These are phyloP conservation scores for Dendrolimus houi DNA, from an alignment of 2,888 invertebrate species.

Conservation along the genomic window DNA sequence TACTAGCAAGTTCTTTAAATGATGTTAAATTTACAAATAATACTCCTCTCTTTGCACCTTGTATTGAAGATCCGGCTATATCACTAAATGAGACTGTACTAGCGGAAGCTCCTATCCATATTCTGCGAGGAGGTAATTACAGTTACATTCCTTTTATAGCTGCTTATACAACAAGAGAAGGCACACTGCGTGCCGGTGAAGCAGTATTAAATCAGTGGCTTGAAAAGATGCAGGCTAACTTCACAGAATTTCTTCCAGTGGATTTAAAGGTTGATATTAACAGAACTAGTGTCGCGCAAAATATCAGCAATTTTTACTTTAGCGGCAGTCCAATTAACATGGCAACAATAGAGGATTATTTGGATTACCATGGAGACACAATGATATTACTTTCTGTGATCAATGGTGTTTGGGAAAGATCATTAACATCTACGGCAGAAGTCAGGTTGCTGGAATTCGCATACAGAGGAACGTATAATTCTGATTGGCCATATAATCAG, in stretches of 20 bases:
- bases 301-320: slow-evolving; percentile 47
- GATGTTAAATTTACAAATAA: slow-evolving; percentile 46
- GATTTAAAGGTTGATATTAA: slow-evolving; percentile 38
- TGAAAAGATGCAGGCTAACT: slow-evolving; percentile 44
- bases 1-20: slow-evolving; percentile 29
- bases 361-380: slow-evolving; percentile 56
- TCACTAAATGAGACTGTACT: slow-evolving; percentile 38
- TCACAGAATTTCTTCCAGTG: slow-evolving; percentile 47
- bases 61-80: slow-evolving; percentile 40
- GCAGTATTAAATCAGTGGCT: slow-evolving; percentile 39
- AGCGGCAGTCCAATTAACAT: slow-evolving; percentile 28
- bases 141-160: slow-evolving; percentile 48
- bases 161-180: slow-evolving; percentile 52
- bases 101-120: slow-evolving; percentile 41
- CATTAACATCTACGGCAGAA: slow-evolving; percentile 30
- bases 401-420: slow-evolving; percentile 44
- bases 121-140: slow-evolving; percentile 43
- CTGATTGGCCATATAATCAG: slow-evolving; percentile 41
- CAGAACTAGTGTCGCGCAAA: slow-evolving; percentile 21
- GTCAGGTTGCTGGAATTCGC: slow-evolving; percentile 50
- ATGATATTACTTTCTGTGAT: slow-evolving; percentile 43
- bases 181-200: slow-evolving; percentile 45
- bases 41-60: slow-evolving; percentile 56
- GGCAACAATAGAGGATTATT: slow-evolving; percentile 46
- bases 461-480: slow-evolving; percentile 41